These are phyloP conservation scores for Brachypterus glaber DNA, from an alignment of 2,888 invertebrate genomes.

Conservation along the genomic window DNA sequence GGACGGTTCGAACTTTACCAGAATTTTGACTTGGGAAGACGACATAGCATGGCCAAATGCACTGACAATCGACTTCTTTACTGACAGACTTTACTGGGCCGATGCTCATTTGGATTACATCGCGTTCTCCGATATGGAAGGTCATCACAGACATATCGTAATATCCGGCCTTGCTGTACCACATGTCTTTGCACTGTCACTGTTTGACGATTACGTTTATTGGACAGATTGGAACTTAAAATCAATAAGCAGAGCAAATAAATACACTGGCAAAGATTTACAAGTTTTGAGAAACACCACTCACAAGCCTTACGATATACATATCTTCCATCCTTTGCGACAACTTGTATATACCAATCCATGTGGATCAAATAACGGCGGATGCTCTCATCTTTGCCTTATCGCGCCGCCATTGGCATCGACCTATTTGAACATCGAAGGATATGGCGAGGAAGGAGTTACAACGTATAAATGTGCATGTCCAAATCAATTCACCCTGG, in stretches of 20 bases:
- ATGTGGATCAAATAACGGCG: constrained; percentile 86
- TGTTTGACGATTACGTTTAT: constrained; percentile 88
- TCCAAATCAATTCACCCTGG: constrained; percentile 86
- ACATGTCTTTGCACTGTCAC: constrained; percentile 88
- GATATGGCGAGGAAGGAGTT: constrained; percentile 70
- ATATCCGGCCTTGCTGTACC: constrained; percentile 75
- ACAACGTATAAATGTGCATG: constrained; percentile 75
- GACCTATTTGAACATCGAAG: constrained; percentile 66
- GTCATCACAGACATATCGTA: constrained; percentile 73
- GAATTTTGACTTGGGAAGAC: constrained; percentile 83
- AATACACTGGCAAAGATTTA: constrained; percentile 74
- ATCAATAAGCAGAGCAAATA: constrained; percentile 82
- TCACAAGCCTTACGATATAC: constrained; percentile 90
- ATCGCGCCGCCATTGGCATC: constrained; percentile 74
- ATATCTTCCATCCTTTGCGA: constrained; percentile 84
- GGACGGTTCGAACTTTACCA: constrained; percentile 87
- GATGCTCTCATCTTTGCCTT: constrained; percentile 91
- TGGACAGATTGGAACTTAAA: constrained; percentile 99
- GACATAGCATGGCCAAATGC: constrained; percentile 99
- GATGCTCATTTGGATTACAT: constrained; percentile 98
- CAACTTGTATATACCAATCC: constrained; percentile 83
- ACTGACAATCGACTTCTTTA: constrained; percentile 90
- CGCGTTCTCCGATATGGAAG: constrained; percentile 88
- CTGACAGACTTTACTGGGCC: constrained; percentile 92
- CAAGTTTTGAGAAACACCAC: constrained; percentile 78